Evolutionary conservation across 2,888 invertebrate species (phyloP).

Genomic region (Hirtodrosophila duncani): DNA sequence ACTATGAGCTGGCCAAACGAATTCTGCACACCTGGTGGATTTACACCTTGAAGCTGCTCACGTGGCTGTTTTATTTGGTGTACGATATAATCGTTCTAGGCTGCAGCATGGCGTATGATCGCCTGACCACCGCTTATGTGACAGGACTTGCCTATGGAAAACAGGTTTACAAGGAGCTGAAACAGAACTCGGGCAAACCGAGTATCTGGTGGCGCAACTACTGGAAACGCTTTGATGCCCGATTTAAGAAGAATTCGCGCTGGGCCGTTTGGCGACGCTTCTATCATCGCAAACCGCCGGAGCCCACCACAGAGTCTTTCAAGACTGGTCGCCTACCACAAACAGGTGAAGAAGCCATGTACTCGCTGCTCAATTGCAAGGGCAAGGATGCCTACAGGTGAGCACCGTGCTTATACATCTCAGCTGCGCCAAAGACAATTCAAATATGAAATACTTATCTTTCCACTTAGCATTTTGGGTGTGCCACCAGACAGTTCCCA

Average conservation of each 20-base stretch:
- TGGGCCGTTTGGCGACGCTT: constrained; percentile 77
- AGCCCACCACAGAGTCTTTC: constrained; percentile 72
- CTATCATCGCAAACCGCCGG: constrained; percentile 77
- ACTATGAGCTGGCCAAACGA: constrained; percentile 79
- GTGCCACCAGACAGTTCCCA: constrained; percentile 92
- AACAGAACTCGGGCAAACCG: constrained; percentile 77
- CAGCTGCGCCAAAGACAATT: rapidly evolving
- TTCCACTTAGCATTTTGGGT: constrained; percentile 93
- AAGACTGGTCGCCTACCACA: constrained; percentile 83
- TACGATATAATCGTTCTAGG: constrained; percentile 90
- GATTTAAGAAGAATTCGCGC: constrained; percentile 75
- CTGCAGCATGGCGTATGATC: constrained; percentile 76
- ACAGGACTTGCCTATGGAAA: constrained; percentile 62
- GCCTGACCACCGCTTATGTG: constrained; percentile 62
- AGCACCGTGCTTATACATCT: no score
- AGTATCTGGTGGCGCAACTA: constrained; percentile 75
- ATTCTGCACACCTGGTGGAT: constrained; percentile 81
- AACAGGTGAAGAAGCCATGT: constrained; percentile 97
- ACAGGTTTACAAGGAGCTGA: constrained; percentile 74
- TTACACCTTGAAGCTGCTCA: constrained; percentile 82
- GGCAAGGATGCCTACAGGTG: constrained; percentile 97
- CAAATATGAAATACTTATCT: no score
- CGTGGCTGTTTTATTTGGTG: constrained; percentile 88
- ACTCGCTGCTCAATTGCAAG: constrained; percentile 92
- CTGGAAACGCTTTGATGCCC: constrained; percentile 74